phyloP scores from a whole-genome alignment of 2,797 vertebrate species.

The Coracias cyanogaster region DNA sequence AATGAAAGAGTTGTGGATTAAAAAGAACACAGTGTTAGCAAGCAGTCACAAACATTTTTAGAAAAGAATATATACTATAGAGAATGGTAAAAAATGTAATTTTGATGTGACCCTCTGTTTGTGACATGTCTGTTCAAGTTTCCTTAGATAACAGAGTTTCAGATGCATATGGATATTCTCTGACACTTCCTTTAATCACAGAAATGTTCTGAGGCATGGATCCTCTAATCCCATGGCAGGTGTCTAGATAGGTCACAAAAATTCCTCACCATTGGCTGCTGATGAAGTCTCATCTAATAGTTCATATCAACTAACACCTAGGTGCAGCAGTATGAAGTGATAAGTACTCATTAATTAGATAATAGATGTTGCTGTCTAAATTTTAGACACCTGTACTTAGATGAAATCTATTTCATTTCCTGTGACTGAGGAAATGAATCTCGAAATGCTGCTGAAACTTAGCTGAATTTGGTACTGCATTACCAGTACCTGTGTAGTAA shows the following conservation, averaged over 20 bases:
- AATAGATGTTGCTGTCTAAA: neutral
- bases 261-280: neutral
- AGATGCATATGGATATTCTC: neutral
- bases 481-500: neutral
- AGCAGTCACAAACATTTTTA: neutral
- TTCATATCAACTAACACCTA: neutral
- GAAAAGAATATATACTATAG: neutral
- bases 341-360: neutral
- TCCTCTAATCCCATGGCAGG: neutral
- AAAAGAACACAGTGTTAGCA: neutral
- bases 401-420: neutral
- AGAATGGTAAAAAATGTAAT: neutral
- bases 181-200: neutral
- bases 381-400: neutral
- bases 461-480: neutral
- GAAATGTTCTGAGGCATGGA: neutral
- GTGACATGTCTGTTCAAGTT: neutral
- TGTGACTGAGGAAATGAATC: neutral
- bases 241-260: neutral
- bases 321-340: neutral
- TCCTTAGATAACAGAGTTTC: neutral
- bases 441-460: neutral
- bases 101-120: neutral
- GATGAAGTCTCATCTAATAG: neutral
- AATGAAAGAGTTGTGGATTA: fast-evolving